Base-by-base conservation (phyloP, 2,888 invertebrate genomes). In the Poecilobothrus nobilitatus region DNA sequence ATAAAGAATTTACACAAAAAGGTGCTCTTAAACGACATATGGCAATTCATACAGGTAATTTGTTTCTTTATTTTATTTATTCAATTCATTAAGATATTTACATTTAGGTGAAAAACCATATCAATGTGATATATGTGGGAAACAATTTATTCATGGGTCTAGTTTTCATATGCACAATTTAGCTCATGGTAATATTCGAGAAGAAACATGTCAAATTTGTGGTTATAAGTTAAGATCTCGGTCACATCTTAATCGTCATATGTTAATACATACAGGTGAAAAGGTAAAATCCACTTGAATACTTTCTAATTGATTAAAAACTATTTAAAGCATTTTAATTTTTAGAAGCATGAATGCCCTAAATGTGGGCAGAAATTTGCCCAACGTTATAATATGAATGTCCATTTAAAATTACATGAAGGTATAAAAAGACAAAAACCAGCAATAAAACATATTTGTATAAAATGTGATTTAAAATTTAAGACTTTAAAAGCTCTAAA, bases 1-100 rank as follows among this genome's bases (percentile, higher is more conserved):
- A 81, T 6, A 86, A 86, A 74, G 79, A 81, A 53, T 86, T 86
- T 73, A 85, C 85, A 3, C 85, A 85, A 74, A 86, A 85, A 75
- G 82, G 81, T 15, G 83, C 84, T 2, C 76, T 86, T 20, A 81
- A 82, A 73, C 78, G 86, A 62, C 86, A 86, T 75, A 74, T 83
- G 70, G 82, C 83, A 8, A 82, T 86, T 69, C 86, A 86, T 74
- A 85, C 85, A 1, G 85, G 84, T 1, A 22, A 2, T 4, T 37
- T 37, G 37, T 37, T 37, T 37, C 12, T 37, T 37, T 37, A 7
- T 34, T 63, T 4, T 62, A 20, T 62, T 20, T 62, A n/a, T 20
- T 27, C 5, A 27, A 27, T n/a, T n/a, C n/a, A n/a, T n/a, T n/a
- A n/a, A n/a, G n/a, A n/a, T n/a, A n/a, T 61, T 63, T 63, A 21